A percentile compares a stretch with the other conserved stretches of the same genome.
Evolutionary conservation across 2,113 vertebrate species (phyloP).

Genomic region (Trematomus loennbergii): DNA sequence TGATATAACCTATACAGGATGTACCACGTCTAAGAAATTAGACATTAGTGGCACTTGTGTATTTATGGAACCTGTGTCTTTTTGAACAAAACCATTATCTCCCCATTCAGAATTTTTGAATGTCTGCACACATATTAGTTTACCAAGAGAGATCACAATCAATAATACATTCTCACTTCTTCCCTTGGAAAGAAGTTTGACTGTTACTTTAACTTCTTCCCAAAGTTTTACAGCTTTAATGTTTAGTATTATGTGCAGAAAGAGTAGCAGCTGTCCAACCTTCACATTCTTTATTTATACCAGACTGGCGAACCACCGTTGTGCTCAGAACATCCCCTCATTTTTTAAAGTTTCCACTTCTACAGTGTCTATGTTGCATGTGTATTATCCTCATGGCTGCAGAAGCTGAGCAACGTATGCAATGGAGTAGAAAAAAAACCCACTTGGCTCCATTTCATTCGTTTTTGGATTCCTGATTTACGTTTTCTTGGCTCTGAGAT

Average conservation of each 20-base stretch:
- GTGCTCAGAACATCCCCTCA: neutral
- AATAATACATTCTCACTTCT: neutral
- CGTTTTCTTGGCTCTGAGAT: no score
- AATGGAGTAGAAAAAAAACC: neutral
- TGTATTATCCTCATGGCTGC: neutral
- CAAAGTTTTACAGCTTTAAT: neutral
- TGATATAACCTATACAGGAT: neutral
- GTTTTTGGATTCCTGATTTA: neutral
- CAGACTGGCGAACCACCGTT: neutral
- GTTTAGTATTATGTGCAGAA: neutral
- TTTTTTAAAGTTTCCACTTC: neutral
- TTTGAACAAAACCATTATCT: neutral
- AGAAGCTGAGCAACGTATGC: no score
- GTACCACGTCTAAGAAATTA: neutral
- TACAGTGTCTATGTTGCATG: neutral
- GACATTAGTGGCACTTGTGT: no score
- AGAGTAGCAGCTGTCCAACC: neutral
- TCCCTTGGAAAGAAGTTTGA: neutral
- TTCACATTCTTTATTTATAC: constrained; percentile 16
- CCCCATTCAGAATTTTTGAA: neutral
- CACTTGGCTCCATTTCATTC: neutral
- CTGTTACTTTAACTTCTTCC: neutral
- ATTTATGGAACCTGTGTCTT: neutral
- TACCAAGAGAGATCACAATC: neutral
- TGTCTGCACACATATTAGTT: neutral